Conservation (phyloP, 2,888 invertebrate genomes). For the Tanypteryx hageni region DNA sequence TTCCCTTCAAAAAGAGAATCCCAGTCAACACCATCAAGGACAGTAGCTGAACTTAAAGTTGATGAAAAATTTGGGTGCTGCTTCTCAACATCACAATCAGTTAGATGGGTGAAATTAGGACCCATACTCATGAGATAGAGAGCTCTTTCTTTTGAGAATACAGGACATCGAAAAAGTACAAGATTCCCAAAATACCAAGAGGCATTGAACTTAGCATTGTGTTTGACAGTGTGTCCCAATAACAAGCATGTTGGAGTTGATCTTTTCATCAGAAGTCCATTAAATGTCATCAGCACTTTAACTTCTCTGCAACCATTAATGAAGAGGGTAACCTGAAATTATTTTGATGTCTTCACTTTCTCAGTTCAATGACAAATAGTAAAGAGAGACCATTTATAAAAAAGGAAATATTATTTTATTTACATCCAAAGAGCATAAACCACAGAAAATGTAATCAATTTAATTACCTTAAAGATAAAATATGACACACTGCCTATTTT, state of each 20-base stretch:
- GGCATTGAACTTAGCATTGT: slow-evolving; percentile 68
- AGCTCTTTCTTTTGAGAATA: slow-evolving; percentile 77
- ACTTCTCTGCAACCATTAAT: slow-evolving; percentile 80
- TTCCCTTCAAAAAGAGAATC: slow-evolving; percentile 78
- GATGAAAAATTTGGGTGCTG: slow-evolving; percentile 73
- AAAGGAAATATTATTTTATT: no score
- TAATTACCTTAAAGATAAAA: no score
- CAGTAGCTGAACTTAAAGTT: slow-evolving; percentile 73
- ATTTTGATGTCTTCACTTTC: not conserved
- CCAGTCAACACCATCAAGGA: slow-evolving; percentile 79
- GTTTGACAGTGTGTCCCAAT: slow-evolving; percentile 75
- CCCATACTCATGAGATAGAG: slow-evolving; percentile 79
- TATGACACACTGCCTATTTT: no score
- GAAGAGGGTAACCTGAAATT: slow-evolving; percentile 76
- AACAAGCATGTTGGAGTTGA: slow-evolving; percentile 78
- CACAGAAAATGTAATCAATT: no score
- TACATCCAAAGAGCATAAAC: no score
- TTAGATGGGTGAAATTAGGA: slow-evolving; percentile 76
- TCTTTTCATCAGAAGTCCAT: slow-evolving; percentile 74
- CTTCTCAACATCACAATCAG: slow-evolving; percentile 73
- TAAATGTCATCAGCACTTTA: slow-evolving; percentile 78
- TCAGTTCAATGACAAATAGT: no score
- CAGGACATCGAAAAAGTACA: slow-evolving; percentile 79
- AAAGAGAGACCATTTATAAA: no score
- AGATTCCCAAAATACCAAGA: slow-evolving; percentile 78